Conservation (phyloP, 1,140 invertebrate genomes). For the Acromyrmex echinatior region DNA sequence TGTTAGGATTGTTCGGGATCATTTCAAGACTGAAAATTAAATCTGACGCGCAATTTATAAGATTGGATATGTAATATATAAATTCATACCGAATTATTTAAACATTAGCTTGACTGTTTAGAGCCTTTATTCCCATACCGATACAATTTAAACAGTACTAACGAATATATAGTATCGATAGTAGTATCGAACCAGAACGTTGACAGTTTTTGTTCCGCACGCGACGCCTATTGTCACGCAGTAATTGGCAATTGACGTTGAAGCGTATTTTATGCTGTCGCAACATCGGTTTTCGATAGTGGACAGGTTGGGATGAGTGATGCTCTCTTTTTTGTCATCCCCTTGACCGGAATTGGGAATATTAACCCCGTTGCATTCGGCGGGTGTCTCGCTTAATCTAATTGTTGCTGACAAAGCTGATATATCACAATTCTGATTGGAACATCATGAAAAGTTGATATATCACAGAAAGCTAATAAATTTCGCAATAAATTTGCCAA, state of each 20-base stretch:
- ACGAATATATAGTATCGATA: no score
- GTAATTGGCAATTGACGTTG: conserved; percentile 50
- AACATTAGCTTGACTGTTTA: no score
- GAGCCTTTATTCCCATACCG: no score
- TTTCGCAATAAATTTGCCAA: background rate
- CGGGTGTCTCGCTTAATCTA: background rate
- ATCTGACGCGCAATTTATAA: no score
- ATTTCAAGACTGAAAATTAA: no score
- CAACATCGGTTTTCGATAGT: conserved; percentile 46
- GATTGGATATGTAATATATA: no score
- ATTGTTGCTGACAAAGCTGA: conserved; percentile 1
- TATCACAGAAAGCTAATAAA: background rate
- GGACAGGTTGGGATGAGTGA: background rate
- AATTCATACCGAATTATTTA: no score
- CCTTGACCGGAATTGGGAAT: background rate
- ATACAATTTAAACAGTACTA: no score
- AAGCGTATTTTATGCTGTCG: conserved; percentile 7
- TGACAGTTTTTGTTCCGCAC: conserved; percentile 17
- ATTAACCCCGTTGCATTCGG: background rate
- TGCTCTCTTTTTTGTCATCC: background rate
- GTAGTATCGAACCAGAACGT: background rate
- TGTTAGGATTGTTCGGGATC: no score
- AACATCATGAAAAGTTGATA: background rate
- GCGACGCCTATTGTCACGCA: conserved; percentile 15
- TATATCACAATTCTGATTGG: background rate